A percentile compares a stretch with the other conserved stretches of the same genome.
These are phyloP conservation scores for Gymnoscopelus braueri DNA, from an alignment of 2,797 vertebrate species.

Conservation along the genomic window DNA sequence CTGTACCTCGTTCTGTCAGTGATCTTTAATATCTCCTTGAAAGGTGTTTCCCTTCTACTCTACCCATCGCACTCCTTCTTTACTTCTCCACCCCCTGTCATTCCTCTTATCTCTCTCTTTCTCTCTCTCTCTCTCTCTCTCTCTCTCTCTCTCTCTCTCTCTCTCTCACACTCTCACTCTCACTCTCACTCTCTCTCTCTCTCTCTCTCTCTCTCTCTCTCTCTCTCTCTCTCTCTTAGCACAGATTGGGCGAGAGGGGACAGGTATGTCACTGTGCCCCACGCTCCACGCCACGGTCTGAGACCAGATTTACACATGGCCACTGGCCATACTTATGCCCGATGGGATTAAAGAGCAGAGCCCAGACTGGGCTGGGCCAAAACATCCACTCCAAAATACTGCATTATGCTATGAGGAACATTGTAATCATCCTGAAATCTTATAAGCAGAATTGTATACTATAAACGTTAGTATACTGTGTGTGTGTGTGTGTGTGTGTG, in stretches of 20 bases:
- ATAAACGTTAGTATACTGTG: too few species aligned
- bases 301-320: constrained; percentile 46
- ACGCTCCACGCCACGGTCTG: constrained; percentile 18
- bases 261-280: constrained; percentile 12
- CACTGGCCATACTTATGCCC: constrained; percentile 32
- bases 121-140: constrained; percentile 6
- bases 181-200: neutral
- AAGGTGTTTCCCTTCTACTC: too few species aligned
- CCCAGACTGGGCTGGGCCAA: constrained; percentile 6
- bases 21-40: too few species aligned
- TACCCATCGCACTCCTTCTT: too few species aligned
- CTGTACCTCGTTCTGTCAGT: too few species aligned
- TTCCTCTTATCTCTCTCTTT: neutral
- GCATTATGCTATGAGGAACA: constrained; percentile 14
- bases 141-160: neutral
- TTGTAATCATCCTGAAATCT: constrained; percentile 2
- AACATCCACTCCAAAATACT: neutral
- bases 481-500: too few species aligned
- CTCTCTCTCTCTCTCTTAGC: neutral
- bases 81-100: neutral
- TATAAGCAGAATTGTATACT: neutral
- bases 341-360: constrained; percentile 24
- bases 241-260: constrained; percentile 19
- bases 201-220: neutral
- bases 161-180: neutral